phyloP scores from a whole-genome alignment of 92 coral and sea anemone genomes.

The Diadumene lineata region DNA sequence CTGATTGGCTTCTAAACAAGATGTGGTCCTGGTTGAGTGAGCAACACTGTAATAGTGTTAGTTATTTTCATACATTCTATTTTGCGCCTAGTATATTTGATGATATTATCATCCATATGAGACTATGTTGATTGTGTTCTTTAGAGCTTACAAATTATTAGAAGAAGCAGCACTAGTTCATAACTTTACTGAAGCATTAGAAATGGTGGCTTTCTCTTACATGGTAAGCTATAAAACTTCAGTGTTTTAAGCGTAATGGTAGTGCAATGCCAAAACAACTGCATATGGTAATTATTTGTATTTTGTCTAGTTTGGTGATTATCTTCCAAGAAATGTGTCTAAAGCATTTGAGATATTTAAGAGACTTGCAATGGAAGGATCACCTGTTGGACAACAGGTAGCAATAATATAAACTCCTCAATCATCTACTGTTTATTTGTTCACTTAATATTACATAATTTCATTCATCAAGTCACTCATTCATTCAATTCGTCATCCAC shows the following conservation, averaged over 20 bases:
- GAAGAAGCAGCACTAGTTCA: conserved; percentile 90
- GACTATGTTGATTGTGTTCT: not conserved
- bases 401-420: too few relatives aligned
- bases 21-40: too few relatives aligned
- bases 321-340: conserved; percentile 77
- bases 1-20: too few relatives aligned
- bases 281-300: not conserved
- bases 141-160: conserved; percentile 75
- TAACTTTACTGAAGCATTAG: conserved; percentile 80
- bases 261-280: too few relatives aligned
- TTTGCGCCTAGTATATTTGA: too few relatives aligned
- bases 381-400: conserved; percentile 97
- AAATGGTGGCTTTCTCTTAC: conserved; percentile 77
- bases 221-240: conserved; percentile 52
- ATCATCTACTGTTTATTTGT: not conserved
- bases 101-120: not conserved
- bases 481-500: not conserved
- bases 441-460: too few relatives aligned
- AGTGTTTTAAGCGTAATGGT: too few relatives aligned
- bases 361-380: conserved; percentile 74
- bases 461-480: not conserved
- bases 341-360: conserved; percentile 79
- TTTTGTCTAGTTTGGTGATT: conserved; percentile 85
- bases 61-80: too few relatives aligned
- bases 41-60: too few relatives aligned